Evolutionary conservation across 2,113 vertebrate species (phyloP).

Genomic region (Casuarius casuarius): DNA sequence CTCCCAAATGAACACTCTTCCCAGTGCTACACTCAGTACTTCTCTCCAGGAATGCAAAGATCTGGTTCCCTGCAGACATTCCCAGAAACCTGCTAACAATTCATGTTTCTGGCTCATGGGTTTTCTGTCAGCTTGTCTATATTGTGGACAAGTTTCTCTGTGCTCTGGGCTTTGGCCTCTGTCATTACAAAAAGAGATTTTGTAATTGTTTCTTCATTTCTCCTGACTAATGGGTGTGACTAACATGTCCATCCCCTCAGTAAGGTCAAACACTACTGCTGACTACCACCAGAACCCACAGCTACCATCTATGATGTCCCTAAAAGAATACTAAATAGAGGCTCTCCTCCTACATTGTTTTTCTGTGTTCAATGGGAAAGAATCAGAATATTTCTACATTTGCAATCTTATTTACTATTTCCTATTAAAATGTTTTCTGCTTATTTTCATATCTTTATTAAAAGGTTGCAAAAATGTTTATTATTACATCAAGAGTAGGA

Average conservation of each 20-base stretch:
- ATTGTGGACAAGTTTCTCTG: background rate
- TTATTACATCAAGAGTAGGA: no score
- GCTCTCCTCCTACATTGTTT: background rate
- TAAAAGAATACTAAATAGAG: background rate
- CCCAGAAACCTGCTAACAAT: background rate
- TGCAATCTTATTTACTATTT: no score
- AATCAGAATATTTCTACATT: no score
- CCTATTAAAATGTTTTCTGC: no score
- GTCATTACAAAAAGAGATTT: background rate
- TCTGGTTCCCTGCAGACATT: background rate
- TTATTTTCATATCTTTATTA: no score
- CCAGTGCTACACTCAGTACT: background rate
- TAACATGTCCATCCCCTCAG: background rate
- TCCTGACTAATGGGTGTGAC: background rate
- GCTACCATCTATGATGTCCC: background rate
- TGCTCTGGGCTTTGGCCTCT: background rate
- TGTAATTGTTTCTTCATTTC: background rate
- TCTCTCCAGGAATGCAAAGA: background rate
- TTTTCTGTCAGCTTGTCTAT: background rate
- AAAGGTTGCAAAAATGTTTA: no score
- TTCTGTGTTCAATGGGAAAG: no score
- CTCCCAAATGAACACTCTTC: background rate
- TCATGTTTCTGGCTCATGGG: background rate
- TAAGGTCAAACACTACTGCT: background rate
- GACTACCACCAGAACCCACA: background rate